Evolutionary conservation across 1,140 invertebrate genomes (phyloP).

Genomic region (Magallana ariakensis): DNA sequence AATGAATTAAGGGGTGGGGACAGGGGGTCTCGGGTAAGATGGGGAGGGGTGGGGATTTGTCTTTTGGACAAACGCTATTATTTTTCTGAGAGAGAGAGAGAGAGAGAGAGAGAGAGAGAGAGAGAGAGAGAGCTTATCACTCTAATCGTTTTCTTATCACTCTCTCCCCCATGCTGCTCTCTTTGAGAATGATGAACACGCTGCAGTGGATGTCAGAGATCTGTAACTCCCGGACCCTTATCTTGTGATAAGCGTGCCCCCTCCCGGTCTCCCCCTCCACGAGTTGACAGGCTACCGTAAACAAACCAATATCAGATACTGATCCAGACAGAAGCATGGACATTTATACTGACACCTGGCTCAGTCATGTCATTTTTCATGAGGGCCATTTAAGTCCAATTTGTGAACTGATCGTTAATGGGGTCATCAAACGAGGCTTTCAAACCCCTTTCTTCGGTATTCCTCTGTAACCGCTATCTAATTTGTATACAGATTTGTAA

Average conservation of each 20-base stretch:
- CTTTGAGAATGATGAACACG: not conserved
- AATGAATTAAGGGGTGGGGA: too few species aligned
- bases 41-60: not conserved
- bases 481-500: too few species aligned
- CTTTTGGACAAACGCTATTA: too few species aligned
- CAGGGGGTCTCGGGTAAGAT: not conserved
- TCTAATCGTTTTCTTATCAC: not conserved
- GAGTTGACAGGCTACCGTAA: conserved; percentile 8
- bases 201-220: not conserved
- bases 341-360: not conserved
- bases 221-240: not conserved
- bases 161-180: not conserved
- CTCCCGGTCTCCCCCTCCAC: not conserved
- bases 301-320: not conserved
- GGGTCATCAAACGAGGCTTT: too few species aligned
- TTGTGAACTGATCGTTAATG: too few species aligned
- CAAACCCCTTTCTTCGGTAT: too few species aligned
- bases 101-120: not conserved
- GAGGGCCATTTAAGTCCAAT: too few species aligned
- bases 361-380: not conserved
- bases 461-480: too few species aligned
- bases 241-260: conserved; percentile 9
- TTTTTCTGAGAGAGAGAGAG: not conserved
- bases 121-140: not conserved
- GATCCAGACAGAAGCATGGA: not conserved